Conservation (phyloP, 2,113 vertebrate genomes). For the Ptilonorhynchus violaceus region DNA sequence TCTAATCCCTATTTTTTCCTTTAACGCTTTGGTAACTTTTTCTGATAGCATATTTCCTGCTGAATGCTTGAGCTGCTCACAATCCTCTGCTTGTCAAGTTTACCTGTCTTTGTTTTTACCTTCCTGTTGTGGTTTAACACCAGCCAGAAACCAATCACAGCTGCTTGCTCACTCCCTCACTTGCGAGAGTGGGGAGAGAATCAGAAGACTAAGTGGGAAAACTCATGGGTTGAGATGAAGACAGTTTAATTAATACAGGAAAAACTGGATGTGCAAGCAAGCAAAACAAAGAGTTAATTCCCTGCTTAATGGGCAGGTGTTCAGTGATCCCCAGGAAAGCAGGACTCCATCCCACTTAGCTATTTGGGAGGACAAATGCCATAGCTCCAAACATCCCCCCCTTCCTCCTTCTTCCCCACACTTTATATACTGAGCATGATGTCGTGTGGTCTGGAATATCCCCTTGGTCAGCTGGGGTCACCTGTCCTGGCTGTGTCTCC, state of each 20-base stretch:
- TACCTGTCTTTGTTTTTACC: not conserved
- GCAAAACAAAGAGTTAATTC: not conserved
- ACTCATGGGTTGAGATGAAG: not conserved
- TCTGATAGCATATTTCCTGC: not conserved
- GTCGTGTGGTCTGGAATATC: not conserved
- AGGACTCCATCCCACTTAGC: not conserved
- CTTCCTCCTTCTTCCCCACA: not conserved
- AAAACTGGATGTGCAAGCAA: accelerated
- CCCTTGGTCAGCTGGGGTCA: not conserved
- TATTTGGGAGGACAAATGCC: not conserved
- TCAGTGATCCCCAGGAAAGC: not conserved
- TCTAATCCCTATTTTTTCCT: not conserved
- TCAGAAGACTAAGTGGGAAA: not conserved
- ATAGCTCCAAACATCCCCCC: not conserved
- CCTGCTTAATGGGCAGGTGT: not conserved
- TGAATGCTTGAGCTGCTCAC: not conserved
- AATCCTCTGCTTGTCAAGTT: not conserved
- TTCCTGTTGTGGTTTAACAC: not conserved
- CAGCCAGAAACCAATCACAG: not conserved
- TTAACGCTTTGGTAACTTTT: not conserved
- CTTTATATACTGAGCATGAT: not conserved
- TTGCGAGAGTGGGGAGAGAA: not conserved
- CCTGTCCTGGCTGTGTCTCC: too few species aligned
- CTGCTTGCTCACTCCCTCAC: not conserved
- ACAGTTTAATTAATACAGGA: not conserved